Base-by-base conservation (phyloP, 1,140 invertebrate genomes). In the Bemisia tabaci region DNA sequence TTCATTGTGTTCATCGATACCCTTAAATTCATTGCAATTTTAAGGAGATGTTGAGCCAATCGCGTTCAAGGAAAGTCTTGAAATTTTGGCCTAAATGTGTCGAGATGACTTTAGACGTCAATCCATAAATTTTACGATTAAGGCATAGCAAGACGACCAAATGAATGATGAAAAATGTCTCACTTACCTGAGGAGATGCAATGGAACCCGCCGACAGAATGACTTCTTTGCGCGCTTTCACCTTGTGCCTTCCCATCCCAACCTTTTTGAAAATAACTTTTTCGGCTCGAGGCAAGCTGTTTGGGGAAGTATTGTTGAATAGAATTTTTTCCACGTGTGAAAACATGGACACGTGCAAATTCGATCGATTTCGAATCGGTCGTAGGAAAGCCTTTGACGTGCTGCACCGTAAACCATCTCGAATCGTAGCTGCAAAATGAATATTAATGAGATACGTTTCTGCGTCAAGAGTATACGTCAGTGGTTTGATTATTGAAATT, bases 201-300 rank as follows among this genome's bases (percentile, higher is more conserved):
- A 92, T 74, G 0, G 86, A 71, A 0, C 90, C 90, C 2, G 87
- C 86, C 0, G 84, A 83, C 11, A 93, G 71, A 62, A 92, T 84
- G 0, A 91, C 82, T 78, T 92, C 90, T 71, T 81, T 82, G 1
- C 72, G 79, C 0, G 84, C 83, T 22, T 27, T 65, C 1, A 71
- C 69, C 23, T 65, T 65, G 12, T 69, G 67, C 0, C 64, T 48
- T 12, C 25, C 63, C 2, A 59, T n/a, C 0, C 79, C 78, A 1
- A 78, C 73, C 70, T 83, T 82, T 21, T 76, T 79, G 69, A 90
- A 87, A 62, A 77, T 71, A 0, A 91, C 85, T 0, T 86, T 87
- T 11, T 81, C 77, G 0, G 84, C 86, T 58, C 75, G 76, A 12
- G 65, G 23, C 17, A 48, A 48, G 17, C 33, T 17, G 33, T 48